These are phyloP conservation scores for Nibea albiflora DNA, from an alignment of 2,113 vertebrate species.

Conservation along the genomic window DNA sequence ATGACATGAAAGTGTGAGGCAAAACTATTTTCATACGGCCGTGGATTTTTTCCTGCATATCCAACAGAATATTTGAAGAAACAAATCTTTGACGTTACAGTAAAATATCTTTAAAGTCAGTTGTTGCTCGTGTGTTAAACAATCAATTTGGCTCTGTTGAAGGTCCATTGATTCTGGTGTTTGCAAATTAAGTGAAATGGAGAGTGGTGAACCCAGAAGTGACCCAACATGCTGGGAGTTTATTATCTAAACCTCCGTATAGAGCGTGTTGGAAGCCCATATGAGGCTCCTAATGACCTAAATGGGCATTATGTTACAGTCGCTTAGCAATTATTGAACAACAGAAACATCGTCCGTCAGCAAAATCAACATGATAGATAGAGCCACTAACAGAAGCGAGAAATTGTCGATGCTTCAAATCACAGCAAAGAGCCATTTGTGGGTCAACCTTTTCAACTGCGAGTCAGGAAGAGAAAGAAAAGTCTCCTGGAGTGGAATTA, in stretches of 20 bases:
- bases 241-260: background rate
- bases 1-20: background rate
- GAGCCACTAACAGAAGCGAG: background rate
- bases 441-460: constrained; percentile 4
- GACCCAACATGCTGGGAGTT: constrained; percentile 20
- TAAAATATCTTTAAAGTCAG: background rate
- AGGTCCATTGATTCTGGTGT: constrained; percentile 26
- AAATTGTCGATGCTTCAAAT: background rate
- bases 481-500: background rate
- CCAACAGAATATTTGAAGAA: background rate
- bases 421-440: background rate
- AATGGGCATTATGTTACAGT: background rate
- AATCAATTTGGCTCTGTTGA: constrained; percentile 10
- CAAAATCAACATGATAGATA: background rate
- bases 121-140: background rate
- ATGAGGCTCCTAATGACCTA: background rate
- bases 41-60: background rate
- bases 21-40: background rate
- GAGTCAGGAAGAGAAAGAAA: background rate
- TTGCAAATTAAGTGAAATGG: constrained; percentile 37
- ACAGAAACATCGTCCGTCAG: too few species aligned
- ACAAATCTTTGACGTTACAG: background rate
- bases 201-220: constrained; percentile 25
- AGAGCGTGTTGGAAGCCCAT: background rate
- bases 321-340: background rate